phyloP scores from a whole-genome alignment of 2,797 vertebrate genomes.

The Poecilia picta region DNA sequence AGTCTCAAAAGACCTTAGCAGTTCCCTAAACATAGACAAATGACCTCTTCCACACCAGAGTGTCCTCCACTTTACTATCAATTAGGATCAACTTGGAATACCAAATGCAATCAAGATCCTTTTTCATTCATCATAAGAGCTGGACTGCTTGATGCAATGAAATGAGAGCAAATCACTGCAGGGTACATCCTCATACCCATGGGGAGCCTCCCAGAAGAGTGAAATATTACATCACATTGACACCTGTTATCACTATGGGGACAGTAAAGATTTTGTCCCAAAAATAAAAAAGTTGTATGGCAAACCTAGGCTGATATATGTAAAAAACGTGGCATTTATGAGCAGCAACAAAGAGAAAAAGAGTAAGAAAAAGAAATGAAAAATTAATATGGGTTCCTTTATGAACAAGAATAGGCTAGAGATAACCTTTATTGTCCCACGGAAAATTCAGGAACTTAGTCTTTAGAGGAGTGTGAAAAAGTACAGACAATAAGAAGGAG shows the following conservation, averaged over 20 bases:
- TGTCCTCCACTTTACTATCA: background rate
- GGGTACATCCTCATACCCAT: background rate
- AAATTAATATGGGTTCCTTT: constrained; percentile 3
- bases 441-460: background rate
- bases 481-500: background rate
- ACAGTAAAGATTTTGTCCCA: background rate
- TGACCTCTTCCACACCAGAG: background rate
- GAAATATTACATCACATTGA: background rate
- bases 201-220: background rate
- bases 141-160: background rate
- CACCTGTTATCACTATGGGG: background rate
- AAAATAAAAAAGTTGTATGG: background rate
- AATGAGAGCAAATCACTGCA: constrained; percentile 3
- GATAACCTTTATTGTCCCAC: no score
- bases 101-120: background rate
- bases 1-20: background rate
- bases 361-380: background rate
- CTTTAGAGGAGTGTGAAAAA: background rate
- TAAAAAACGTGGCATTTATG: background rate
- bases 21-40: background rate
- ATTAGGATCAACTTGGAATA: background rate
- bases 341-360: background rate
- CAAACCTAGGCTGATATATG: background rate
- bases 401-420: background rate
- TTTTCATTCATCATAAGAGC: background rate